Evolutionary conservation across 2,888 invertebrate genomes (phyloP).

Genomic region (Pachliopta kotzebuea): DNA sequence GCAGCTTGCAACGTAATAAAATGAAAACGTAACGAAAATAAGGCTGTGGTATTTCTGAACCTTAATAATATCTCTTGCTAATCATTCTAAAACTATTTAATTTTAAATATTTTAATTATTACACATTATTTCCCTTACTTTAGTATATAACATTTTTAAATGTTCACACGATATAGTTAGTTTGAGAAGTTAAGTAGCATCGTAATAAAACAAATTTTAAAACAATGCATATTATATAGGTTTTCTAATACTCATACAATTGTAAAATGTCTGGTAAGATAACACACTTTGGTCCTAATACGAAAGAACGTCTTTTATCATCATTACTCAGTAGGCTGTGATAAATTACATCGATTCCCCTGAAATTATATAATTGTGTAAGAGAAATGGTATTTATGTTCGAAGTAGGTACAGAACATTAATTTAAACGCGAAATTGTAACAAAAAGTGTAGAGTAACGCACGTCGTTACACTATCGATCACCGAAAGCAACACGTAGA

Average conservation of each 20-base stretch:
- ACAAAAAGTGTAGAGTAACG: conserved; percentile 23
- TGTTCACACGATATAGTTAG: not conserved
- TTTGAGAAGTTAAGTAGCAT: too few species aligned
- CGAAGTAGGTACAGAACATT: too few species aligned
- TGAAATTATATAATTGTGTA: too few species aligned
- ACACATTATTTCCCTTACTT: not conserved
- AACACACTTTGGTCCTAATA: too few species aligned
- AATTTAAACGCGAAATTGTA: conserved; percentile 25
- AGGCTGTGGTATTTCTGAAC: not conserved
- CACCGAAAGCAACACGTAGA: conserved; percentile 40
- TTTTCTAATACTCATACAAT: too few species aligned
- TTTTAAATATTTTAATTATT: not conserved
- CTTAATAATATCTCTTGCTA: not conserved
- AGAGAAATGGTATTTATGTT: too few species aligned
- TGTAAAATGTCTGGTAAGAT: too few species aligned
- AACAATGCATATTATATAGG: too few species aligned
- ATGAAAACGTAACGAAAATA: not conserved
- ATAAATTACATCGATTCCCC: too few species aligned
- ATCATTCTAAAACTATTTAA: not conserved
- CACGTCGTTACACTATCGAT: conserved; percentile 35
- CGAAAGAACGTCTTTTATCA: too few species aligned
- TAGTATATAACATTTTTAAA: not conserved
- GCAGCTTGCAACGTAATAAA: conserved; percentile 3
- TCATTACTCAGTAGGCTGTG: too few species aligned
- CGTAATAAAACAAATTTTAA: too few species aligned